Conservation (phyloP, 1,140 invertebrate species). For the Camponotus pennsylvanicus region DNA sequence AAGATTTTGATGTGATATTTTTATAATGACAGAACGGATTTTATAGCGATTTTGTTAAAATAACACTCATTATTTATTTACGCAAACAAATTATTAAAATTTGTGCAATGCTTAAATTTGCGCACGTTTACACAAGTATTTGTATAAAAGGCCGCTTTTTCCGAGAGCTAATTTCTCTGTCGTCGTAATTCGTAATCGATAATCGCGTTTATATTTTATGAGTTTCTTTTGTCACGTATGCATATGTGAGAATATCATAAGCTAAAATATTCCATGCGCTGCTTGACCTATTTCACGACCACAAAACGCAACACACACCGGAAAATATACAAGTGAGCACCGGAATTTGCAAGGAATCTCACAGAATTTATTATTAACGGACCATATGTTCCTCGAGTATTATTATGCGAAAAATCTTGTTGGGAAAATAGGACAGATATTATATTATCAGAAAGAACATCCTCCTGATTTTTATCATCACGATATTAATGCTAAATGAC, state of each 20-base stretch:
- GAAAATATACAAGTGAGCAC: constrained; percentile 22
- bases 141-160: constrained; percentile 3
- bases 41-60: background rate
- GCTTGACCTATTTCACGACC: constrained; percentile 81
- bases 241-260: constrained; percentile 62
- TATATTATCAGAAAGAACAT: too few relatives aligned
- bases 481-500: too few relatives aligned
- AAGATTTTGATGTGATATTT: background rate
- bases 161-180: constrained; percentile 6
- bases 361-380: constrained; percentile 42
- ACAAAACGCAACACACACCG: constrained; percentile 65
- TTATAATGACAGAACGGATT: background rate
- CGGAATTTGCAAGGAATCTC: constrained; percentile 25
- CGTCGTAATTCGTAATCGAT: constrained; percentile 32
- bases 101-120: too few relatives aligned
- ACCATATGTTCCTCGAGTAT: background rate
- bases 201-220: constrained; percentile 46
- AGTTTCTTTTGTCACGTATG: constrained; percentile 51
- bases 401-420: constrained; percentile 36
- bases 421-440: background rate
- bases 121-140: background rate
- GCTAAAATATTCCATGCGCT: constrained; percentile 72
- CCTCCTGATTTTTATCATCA: too few relatives aligned
- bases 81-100: background rate
- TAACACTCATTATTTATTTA: background rate